phyloP scores from a whole-genome alignment of 2,888 invertebrate species.

The Villa cingulata region DNA sequence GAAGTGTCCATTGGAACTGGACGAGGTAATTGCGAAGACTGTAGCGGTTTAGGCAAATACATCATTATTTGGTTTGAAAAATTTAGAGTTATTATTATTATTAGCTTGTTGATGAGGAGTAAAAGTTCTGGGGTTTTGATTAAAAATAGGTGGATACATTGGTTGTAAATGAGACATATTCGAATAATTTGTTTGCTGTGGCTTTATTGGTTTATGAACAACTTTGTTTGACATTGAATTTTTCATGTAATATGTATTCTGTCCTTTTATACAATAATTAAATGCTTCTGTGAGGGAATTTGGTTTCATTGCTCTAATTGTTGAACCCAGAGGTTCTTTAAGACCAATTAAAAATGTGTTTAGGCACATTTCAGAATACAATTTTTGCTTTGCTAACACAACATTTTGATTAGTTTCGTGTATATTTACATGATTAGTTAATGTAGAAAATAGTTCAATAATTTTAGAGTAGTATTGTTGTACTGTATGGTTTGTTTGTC shows the following conservation, averaged over 20 bases:
- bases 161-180: not conserved
- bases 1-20: too few relatives aligned
- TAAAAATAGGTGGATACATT: conserved; percentile 1
- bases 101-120: too few relatives aligned
- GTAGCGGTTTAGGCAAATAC: too few relatives aligned
- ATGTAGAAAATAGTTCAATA: conserved; percentile 15
- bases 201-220: not conserved
- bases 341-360: conserved; percentile 14
- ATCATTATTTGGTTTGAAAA: too few relatives aligned
- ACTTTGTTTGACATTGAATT: not conserved
- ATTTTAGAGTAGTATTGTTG: conserved; percentile 16
- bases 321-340: conserved; percentile 16
- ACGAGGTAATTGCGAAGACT: too few relatives aligned
- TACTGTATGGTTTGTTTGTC: conserved; percentile 10
- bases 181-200: not conserved
- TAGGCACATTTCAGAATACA: conserved; percentile 16
- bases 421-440: conserved; percentile 14
- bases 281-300: conserved; percentile 12
- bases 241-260: conserved; percentile 11
- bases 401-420: conserved; percentile 14
- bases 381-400: conserved; percentile 12
- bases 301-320: conserved; percentile 16
- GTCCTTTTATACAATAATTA: conserved; percentile 14
- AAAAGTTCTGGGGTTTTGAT: not conserved
- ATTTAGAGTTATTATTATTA: too few relatives aligned